phyloP scores from a whole-genome alignment of 1,140 invertebrate species.

The Pseudomyrmex cubaensis region DNA sequence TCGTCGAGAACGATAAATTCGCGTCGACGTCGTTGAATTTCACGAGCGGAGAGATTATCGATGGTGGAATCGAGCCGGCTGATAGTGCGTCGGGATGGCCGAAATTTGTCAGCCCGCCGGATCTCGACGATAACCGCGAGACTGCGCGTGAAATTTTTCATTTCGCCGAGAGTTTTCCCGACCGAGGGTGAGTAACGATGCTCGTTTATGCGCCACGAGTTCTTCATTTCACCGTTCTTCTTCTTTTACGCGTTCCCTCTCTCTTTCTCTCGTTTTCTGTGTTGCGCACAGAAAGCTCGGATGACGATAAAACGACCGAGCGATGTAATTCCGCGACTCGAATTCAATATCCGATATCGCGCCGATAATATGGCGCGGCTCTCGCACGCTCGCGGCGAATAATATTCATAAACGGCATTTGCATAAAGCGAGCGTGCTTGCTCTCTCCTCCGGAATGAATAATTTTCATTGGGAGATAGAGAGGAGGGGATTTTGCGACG shows the following conservation, averaged over 20 bases:
- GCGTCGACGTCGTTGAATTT: constrained; percentile 55
- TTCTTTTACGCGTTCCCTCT: constrained; percentile 13
- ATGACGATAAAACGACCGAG: constrained; percentile 39
- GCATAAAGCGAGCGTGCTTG: constrained; percentile 54
- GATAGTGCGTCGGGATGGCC: constrained; percentile 49
- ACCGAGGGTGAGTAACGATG: constrained; percentile 41
- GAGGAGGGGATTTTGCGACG: constrained; percentile 37
- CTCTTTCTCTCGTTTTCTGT: background rate
- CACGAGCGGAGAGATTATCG: constrained; percentile 58
- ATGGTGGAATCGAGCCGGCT: constrained; percentile 51
- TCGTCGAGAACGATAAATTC: constrained; percentile 55
- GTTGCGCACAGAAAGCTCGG: constrained; percentile 28
- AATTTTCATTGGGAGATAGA: constrained; percentile 23
- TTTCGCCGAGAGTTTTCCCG: constrained; percentile 47
- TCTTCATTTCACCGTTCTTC: constrained; percentile 45
- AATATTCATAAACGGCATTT: constrained; percentile 56
- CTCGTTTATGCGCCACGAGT: constrained; percentile 33
- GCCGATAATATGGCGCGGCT: constrained; percentile 34
- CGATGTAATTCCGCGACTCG: constrained; percentile 47
- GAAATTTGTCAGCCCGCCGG: constrained; percentile 57
- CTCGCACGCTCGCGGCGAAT: constrained; percentile 32
- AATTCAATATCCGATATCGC: constrained; percentile 54
- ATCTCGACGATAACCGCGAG: constrained; percentile 54
- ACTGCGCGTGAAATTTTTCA: constrained; percentile 51
- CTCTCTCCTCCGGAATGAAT: constrained; percentile 21